Percentiles rank a stretch among this genome's conserved stretches.
Conservation (phyloP, 2,113 vertebrate genomes). For the Coracopsis vasa region DNA sequence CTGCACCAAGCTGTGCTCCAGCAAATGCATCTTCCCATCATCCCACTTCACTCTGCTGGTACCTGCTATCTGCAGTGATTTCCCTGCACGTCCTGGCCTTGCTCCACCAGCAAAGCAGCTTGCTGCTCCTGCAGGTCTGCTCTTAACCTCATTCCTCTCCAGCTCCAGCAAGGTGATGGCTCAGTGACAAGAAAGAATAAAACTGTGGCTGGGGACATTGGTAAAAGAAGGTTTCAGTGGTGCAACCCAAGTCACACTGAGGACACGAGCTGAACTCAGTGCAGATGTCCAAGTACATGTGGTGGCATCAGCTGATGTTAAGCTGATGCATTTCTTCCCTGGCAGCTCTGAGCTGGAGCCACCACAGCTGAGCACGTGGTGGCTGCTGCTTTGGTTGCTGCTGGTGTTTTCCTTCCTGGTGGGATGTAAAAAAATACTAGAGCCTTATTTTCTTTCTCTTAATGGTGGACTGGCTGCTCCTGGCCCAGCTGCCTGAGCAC, state of each 20-base stretch:
- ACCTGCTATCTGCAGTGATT: accelerated
- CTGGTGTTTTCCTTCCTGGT: not conserved
- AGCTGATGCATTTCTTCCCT: not conserved
- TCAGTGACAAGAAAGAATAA: not conserved
- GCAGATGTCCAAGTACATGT: not conserved
- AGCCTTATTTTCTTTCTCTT: not conserved
- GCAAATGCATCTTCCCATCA: not conserved
- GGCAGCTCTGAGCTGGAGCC: not conserved
- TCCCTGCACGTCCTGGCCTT: accelerated
- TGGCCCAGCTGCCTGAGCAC: not conserved
- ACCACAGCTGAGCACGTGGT: accelerated
- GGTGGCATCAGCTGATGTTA: not conserved
- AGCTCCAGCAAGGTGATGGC: not conserved
- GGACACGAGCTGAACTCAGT: accelerated
- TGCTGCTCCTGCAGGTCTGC: not conserved
- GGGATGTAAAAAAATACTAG: accelerated
- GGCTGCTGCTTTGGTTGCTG: not conserved
- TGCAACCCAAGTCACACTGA: not conserved
- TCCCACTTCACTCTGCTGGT: accelerated
- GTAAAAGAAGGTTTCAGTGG: not conserved
- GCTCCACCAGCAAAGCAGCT: not conserved
- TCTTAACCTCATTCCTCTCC: not conserved
- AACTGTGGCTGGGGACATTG: accelerated
- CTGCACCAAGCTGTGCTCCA: not conserved
- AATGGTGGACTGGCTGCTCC: not conserved